A percentile compares a stretch with the other conserved stretches of the same genome.
phyloP scores from a whole-genome alignment of 1,140 invertebrate species.

The Drosophila pruinosa region DNA sequence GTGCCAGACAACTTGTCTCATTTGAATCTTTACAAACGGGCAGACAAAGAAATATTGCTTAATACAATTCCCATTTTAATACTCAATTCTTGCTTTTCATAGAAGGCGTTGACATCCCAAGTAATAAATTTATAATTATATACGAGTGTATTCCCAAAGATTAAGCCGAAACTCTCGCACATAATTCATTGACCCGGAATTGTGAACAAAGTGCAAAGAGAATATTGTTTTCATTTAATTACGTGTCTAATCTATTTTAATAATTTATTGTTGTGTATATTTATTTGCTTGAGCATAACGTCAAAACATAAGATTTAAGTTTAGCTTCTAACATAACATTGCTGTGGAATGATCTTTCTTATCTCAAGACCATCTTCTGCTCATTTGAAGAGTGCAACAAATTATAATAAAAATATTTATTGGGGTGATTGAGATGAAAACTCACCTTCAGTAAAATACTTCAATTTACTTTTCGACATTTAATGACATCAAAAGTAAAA shows the following conservation, averaged over 20 bases:
- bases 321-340: no score
- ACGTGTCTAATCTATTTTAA: not conserved
- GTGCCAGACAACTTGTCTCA: constrained; percentile 40
- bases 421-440: not conserved
- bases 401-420: not conserved
- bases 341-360: no score
- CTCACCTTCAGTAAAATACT: not conserved
- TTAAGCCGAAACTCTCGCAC: constrained; percentile 23
- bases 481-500: not conserved
- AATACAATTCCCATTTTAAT: not conserved
- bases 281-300: not conserved
- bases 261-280: not conserved
- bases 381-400: no score
- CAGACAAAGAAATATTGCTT: constrained; percentile 1
- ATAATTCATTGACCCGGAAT: constrained; percentile 57
- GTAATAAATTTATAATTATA: constrained; percentile 73
- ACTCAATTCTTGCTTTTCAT: not conserved
- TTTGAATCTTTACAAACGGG: no score
- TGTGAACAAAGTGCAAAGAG: not conserved
- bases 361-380: not conserved
- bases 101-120: constrained; percentile 56
- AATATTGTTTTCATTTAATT: constrained; percentile 1
- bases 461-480: constrained; percentile 10
- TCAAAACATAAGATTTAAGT: not conserved
- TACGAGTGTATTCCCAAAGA: constrained; percentile 48